Conservation (phyloP, 2,113 vertebrate genomes). For the Lagopus muta region DNA sequence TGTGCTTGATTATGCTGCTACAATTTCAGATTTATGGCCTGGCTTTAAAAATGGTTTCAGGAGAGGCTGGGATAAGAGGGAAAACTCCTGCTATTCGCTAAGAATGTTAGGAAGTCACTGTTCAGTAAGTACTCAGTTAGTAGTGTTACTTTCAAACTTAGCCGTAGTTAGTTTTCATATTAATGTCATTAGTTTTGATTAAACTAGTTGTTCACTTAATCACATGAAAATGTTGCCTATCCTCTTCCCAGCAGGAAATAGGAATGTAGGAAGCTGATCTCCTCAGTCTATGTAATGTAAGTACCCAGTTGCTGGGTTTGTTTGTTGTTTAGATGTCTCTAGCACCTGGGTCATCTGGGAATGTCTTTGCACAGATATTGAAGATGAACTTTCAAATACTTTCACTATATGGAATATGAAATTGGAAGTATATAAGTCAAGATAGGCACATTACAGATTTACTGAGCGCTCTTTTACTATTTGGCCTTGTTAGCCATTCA, state of each 20-base stretch:
- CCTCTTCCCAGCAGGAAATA: not conserved
- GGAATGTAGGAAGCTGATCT: not conserved
- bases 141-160: not conserved
- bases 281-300: not conserved
- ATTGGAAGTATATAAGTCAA: not conserved
- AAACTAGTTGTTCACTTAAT: not conserved
- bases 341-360: not conserved
- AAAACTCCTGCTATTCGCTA: not conserved
- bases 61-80: slow-evolving; percentile 46
- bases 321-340: not conserved
- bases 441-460: not conserved
- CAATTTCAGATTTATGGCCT: not conserved
- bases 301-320: not conserved
- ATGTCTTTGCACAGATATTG: not conserved
- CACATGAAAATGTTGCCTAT: not conserved
- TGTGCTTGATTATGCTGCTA: not conserved
- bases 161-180: not conserved
- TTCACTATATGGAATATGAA: not conserved
- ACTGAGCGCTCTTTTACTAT: slow-evolving; percentile 18
- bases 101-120: not conserved
- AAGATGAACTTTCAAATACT: not conserved
- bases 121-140: not conserved
- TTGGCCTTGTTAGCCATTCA: not conserved
- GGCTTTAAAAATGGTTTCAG: not conserved
- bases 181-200: slow-evolving; percentile 9